phyloP scores from a whole-genome alignment of 2,888 invertebrate species.

The Liposcelis brunnea region DNA sequence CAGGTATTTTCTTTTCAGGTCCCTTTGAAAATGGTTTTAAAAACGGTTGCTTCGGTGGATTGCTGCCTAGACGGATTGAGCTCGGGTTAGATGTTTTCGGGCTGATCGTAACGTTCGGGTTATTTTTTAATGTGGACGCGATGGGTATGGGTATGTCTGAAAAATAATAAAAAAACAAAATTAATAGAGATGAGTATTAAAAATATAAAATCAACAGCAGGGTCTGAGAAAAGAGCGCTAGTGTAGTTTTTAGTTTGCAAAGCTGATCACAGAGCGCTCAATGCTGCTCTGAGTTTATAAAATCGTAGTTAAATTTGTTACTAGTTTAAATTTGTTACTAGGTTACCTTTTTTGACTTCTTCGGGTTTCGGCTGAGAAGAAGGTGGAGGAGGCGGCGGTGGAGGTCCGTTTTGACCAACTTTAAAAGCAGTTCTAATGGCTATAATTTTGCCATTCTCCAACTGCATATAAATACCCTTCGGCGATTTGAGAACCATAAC shows the following conservation, averaged over 20 bases:
- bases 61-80: conserved; percentile 1
- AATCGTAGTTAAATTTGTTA: no score
- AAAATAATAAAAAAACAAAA: no score
- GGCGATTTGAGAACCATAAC: conserved; percentile 89
- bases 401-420: conserved; percentile 31
- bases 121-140: conserved; percentile 31
- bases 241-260: no score
- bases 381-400: conserved; percentile 9
- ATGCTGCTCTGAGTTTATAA: no score
- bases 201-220: no score
- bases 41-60: no score
- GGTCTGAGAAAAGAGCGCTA: no score
- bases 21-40: no score
- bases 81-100: conserved; percentile 28
- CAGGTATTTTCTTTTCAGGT: background rate
- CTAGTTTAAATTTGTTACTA: no score
- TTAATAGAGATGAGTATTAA: no score
- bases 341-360: conserved; percentile 13
- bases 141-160: conserved; percentile 7
- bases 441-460: conserved; percentile 87
- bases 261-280: conserved; percentile 4
- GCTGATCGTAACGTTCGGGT: conserved; percentile 40
- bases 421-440: conserved; percentile 71
- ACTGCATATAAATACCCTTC: conserved; percentile 89
- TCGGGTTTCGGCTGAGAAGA: conserved; percentile 10